Base-by-base conservation (phyloP, 2,113 vertebrate genomes). In the Tonatia bakeri region DNA sequence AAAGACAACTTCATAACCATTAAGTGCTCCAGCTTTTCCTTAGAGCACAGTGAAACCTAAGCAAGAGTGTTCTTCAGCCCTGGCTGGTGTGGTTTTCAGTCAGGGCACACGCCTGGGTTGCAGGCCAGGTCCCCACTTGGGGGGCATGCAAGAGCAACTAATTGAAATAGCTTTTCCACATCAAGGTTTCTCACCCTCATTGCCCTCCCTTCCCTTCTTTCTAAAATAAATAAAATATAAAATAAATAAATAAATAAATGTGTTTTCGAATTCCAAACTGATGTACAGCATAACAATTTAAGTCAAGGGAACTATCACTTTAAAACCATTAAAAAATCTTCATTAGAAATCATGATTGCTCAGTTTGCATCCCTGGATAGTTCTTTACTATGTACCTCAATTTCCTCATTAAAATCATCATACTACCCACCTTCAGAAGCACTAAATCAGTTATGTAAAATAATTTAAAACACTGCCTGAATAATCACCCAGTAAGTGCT, bases 351-450 rank as follows among this genome's bases (percentile, higher is more conserved):
- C 19, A 76, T 40, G 50, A 64, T 0, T 73, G 14, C 26, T 93
- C 36, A 54, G 24, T 40, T 82, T 31, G 4, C 64, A 80, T 80
- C n/a, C 40, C 17, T 72, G 40, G 28, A 12, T 26, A 90, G 15
- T 64, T 59, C 24, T 95, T 52, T 82, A 36, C 5, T 26, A 17
- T 80, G 19, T 45, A 91, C 73, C 61, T 91, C 28, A 59, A 19
- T 56, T 90, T 91, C n/a, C 61, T 33, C 56, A 73, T 70, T 87
- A 87, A 90, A 94, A 96, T 90, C n/a, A 64, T 72, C 72, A 43
- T 40, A 56, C 4, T 64, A 94, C 14, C 81, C 73, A 88, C 61
- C 56, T 81, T 77, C 38, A 40, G 26, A 10, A 88, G 10, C 16
- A 82, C 7, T 86, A 95, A 59, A 75, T 84, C 15, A 75, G 45